Evolutionary conservation across 2,113 vertebrate genomes (phyloP).

Genomic region (Isichthys henryi): DNA sequence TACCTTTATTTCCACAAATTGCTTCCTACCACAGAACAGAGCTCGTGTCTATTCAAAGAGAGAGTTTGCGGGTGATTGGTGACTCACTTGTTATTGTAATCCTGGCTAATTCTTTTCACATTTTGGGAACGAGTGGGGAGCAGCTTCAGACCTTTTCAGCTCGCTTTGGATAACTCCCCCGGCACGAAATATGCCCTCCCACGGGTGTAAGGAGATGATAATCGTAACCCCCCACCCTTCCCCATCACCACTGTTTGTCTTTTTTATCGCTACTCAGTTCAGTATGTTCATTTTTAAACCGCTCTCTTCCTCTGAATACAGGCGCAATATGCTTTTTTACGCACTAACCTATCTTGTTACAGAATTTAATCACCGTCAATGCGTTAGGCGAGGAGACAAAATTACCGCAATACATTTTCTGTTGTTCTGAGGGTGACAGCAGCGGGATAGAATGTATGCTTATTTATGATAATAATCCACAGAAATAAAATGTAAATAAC

Average conservation of each 20-base stretch:
- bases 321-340: background rate
- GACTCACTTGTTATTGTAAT: background rate
- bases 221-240: background rate
- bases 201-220: background rate
- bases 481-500: background rate
- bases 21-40: background rate
- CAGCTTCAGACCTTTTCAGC: background rate
- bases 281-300: background rate
- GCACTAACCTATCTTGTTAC: background rate
- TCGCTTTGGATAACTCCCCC: background rate
- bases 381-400: background rate
- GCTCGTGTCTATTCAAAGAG: too few species aligned
- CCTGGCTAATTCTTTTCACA: background rate
- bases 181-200: background rate
- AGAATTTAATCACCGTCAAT: slow-evolving; percentile 6
- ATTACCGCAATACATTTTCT: slow-evolving; percentile 10
- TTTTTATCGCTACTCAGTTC: background rate
- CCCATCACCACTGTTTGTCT: background rate
- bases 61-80: background rate
- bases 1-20: background rate
- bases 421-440: background rate
- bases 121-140: background rate
- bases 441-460: background rate
- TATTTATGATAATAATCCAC: slow-evolving; percentile 7
- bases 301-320: background rate